phyloP scores from a whole-genome alignment of 2,797 vertebrate genomes.

The Coregonus sp. region DNA sequence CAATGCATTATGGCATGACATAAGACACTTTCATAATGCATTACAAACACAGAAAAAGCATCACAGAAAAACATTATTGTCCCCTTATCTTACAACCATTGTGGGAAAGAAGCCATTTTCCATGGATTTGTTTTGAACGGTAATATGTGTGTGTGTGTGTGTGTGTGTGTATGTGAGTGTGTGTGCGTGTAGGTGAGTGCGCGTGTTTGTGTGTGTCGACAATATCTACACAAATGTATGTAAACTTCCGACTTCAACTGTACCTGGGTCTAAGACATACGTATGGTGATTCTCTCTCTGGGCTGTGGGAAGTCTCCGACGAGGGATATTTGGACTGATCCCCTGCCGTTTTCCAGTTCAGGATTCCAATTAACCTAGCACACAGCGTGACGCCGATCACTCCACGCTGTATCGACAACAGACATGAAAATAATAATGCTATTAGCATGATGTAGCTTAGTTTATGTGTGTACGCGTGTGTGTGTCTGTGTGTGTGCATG shows the following conservation, averaged over 20 bases:
- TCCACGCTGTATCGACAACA: constrained; percentile 69
- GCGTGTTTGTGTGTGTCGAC: constrained; percentile 25
- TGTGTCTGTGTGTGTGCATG: no score
- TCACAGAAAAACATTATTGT: constrained; percentile 44
- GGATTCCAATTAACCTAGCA: constrained; percentile 79
- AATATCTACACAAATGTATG: constrained; percentile 64
- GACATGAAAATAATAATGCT: constrained; percentile 73
- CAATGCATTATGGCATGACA: not conserved
- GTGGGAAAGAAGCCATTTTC: constrained; percentile 77
- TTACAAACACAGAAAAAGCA: constrained; percentile 37
- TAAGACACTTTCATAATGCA: constrained; percentile 41
- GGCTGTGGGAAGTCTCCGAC: constrained; percentile 32
- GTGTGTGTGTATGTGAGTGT: no score
- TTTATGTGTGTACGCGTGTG: not conserved
- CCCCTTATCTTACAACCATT: not conserved
- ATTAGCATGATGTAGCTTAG: constrained; percentile 73
- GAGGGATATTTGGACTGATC: constrained; percentile 64
- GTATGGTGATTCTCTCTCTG: constrained; percentile 55
- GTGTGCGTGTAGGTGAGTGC: no score
- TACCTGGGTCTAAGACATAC: constrained; percentile 11
- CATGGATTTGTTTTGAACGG: constrained; percentile 76
- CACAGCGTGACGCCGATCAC: constrained; percentile 75
- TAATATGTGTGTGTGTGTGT: constrained; percentile 78
- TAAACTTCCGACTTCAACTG: no score
- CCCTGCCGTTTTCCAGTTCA: constrained; percentile 76